These are phyloP conservation scores for Anoplius nigerrimus DNA, from an alignment of 2,888 invertebrate genomes.

Conservation along the genomic window DNA sequence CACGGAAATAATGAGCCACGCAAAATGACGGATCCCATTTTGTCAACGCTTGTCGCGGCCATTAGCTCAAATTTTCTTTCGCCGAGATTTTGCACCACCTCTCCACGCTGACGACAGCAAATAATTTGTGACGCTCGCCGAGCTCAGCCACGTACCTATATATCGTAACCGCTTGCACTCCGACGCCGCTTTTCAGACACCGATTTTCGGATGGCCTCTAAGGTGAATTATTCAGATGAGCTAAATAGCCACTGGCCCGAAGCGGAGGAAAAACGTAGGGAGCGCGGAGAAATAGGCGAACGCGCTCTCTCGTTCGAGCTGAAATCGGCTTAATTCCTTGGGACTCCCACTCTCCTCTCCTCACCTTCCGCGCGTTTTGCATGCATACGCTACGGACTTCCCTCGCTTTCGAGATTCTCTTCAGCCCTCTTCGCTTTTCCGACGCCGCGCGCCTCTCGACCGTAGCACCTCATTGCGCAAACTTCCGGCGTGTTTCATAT, in stretches of 20 bases:
- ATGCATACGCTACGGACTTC: constrained; percentile 26
- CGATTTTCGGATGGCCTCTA: constrained; percentile 1
- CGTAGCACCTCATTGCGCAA: constrained; percentile 45
- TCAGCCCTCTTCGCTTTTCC: not conserved
- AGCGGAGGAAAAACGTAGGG: constrained; percentile 9
- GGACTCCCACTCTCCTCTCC: constrained; percentile 6
- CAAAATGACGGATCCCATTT: no score
- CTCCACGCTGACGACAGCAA: no score
- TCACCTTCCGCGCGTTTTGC: constrained; percentile 39
- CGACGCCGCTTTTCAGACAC: not conserved
- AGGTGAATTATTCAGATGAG: constrained; percentile 47
- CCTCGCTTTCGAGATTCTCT: constrained; percentile 7
- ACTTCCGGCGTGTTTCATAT: constrained; percentile 49
- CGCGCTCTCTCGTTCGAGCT: constrained; percentile 35
- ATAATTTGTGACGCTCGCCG: no score
- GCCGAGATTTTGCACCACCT: no score
- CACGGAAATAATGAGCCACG: no score
- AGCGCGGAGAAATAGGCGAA: constrained; percentile 18
- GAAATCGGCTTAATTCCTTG: constrained; percentile 48
- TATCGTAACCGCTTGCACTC: no score
- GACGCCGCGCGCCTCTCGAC: no score
- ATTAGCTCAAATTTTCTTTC: no score
- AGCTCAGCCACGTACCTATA: no score
- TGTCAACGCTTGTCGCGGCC: no score
- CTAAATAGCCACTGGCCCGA: constrained; percentile 32